A percentile compares a stretch with the other conserved stretches of the same genome.
phyloP scores from a whole-genome alignment of 2,113 vertebrate species.

The Tor tambroides region DNA sequence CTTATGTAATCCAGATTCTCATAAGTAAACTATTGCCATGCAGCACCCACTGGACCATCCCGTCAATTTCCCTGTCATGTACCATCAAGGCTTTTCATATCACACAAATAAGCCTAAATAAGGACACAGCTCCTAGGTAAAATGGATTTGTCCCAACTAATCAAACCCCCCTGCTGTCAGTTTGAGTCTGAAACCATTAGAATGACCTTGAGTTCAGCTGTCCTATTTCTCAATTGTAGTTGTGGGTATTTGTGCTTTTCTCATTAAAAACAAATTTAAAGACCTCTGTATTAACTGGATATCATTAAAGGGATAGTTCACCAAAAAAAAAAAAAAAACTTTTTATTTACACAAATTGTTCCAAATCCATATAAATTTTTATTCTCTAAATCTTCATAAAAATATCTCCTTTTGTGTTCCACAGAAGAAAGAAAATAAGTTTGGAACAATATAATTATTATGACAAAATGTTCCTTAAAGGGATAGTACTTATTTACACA shows the following conservation, averaged over 20 bases:
- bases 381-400: neutral
- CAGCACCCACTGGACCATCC: neutral
- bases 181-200: slow-evolving; percentile 31
- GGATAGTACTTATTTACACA: neutral
- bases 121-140: slow-evolving; percentile 45
- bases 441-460: neutral
- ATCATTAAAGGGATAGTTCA: neutral
- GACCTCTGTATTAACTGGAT: neutral
- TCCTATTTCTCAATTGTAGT: slow-evolving; percentile 30
- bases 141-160: slow-evolving; percentile 54
- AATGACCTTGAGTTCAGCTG: slow-evolving; percentile 41
- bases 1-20: slow-evolving; percentile 40
- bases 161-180: slow-evolving; percentile 46
- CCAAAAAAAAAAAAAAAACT: neutral
- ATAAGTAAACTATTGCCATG: slow-evolving; percentile 1
- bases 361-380: neutral
- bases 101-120: slow-evolving; percentile 42
- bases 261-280: neutral
- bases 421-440: neutral
- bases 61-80: slow-evolving; percentile 46
- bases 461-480: neutral
- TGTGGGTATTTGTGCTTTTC: neutral
- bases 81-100: slow-evolving; percentile 47
- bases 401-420: neutral
- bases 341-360: neutral